Evolutionary conservation across 2,113 vertebrate genomes (phyloP).

Genomic region (Henicopernis longicauda): DNA sequence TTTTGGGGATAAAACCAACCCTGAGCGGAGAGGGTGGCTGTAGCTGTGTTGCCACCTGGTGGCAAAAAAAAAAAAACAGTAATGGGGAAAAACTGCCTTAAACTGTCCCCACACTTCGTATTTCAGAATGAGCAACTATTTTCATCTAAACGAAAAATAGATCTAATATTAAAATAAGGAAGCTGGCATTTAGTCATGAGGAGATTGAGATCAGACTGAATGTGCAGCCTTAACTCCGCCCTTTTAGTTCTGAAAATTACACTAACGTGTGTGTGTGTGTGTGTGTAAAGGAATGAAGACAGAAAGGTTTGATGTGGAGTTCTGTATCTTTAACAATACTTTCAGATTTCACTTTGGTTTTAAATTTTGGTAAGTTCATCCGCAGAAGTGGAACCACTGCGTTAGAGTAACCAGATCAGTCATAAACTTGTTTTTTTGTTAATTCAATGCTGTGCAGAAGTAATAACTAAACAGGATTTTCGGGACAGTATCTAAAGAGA

Average conservation of each 20-base stretch:
- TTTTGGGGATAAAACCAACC: background rate
- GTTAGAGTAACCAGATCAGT: too few species aligned
- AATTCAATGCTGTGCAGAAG: background rate
- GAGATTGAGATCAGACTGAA: background rate
- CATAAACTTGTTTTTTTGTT: background rate
- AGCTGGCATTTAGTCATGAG: background rate
- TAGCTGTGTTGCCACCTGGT: constrained; percentile 31
- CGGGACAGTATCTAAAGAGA: accelerated
- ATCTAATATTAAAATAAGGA: background rate
- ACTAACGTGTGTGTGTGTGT: accelerated
- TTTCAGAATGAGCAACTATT: background rate
- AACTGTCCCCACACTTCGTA: accelerated
- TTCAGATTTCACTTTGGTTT: background rate
- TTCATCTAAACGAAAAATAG: background rate
- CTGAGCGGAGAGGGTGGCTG: background rate
- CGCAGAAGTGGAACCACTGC: background rate
- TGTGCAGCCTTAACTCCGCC: background rate
- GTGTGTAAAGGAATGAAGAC: too few species aligned
- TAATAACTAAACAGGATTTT: background rate
- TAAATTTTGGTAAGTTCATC: too few species aligned
- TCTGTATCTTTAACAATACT: accelerated
- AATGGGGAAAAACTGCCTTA: background rate
- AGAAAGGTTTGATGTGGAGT: accelerated
- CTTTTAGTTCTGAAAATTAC: too few species aligned
- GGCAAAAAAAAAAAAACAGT: background rate